These are phyloP conservation scores for Digitonthophagus gazella DNA, from an alignment of 2,888 invertebrate species.

Conservation along the genomic window DNA sequence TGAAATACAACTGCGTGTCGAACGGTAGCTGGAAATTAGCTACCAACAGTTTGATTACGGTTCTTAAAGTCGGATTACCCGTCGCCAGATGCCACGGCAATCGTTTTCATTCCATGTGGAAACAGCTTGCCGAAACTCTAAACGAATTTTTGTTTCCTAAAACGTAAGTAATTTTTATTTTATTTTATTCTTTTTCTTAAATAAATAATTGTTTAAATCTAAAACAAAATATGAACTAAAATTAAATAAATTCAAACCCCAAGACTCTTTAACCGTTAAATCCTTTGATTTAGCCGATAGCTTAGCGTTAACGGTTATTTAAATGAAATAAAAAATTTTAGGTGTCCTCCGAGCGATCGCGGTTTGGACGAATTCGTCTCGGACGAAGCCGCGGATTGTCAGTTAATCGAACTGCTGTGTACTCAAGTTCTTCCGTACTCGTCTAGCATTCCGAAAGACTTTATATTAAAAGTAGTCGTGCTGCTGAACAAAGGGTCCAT, in stretches of 20 bases:
- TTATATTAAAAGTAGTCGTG: constrained; percentile 79
- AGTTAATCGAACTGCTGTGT: constrained; percentile 76
- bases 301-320: too few species aligned
- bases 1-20: constrained; percentile 79
- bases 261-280: too few species aligned
- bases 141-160: constrained; percentile 91
- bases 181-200: too few species aligned
- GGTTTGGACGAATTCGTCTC: constrained; percentile 60
- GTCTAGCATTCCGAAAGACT: constrained; percentile 73
- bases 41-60: constrained; percentile 71
- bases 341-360: constrained; percentile 57
- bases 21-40: constrained; percentile 81
- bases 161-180: constrained; percentile 57
- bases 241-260: too few species aligned
- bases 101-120: constrained; percentile 79
- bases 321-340: constrained; percentile 34
- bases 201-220: too few species aligned
- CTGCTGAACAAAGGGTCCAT: constrained; percentile 84
- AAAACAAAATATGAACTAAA: too few species aligned
- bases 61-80: constrained; percentile 82
- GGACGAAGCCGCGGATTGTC: constrained; percentile 79
- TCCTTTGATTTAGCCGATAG: too few species aligned
- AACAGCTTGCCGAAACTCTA: constrained; percentile 77
- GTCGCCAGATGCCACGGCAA: constrained; percentile 78
- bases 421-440: constrained; percentile 82